phyloP scores from a whole-genome alignment of 2,888 invertebrate genomes.

The Volucella inflata region DNA sequence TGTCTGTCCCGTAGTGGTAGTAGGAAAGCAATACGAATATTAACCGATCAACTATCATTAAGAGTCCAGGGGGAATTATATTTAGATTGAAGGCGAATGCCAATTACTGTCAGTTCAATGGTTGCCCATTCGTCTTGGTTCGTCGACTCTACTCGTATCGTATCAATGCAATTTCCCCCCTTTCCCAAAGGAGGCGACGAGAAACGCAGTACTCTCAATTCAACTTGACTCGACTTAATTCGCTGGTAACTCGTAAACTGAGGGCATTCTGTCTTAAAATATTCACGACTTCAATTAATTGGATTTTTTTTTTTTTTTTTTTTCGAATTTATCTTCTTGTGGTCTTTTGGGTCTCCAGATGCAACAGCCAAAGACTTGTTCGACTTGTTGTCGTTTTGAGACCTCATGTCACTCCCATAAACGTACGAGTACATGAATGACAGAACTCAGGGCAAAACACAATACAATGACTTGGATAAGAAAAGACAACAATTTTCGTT shows the following conservation, averaged over 20 bases:
- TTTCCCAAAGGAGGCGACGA: neutral
- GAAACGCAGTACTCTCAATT: neutral
- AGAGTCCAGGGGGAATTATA: slow-evolving; percentile 49
- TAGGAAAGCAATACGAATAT: neutral
- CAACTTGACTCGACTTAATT: no score
- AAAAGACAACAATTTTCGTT: slow-evolving; percentile 11
- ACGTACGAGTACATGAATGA: no score
- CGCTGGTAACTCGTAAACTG: neutral
- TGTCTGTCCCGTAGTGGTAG: no score
- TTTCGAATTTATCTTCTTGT: no score
- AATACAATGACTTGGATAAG: slow-evolving; percentile 20
- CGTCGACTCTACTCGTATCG: slow-evolving; percentile 49
- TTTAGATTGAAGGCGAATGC: slow-evolving; percentile 64
- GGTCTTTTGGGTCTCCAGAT: no score
- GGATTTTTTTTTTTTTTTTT: neutral
- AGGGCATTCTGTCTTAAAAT: slow-evolving; percentile 21
- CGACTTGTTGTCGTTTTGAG: slow-evolving; percentile 9
- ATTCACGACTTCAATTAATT: slow-evolving; percentile 51
- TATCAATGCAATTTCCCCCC: slow-evolving; percentile 44
- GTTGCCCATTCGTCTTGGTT: slow-evolving; percentile 48
- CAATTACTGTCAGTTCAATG: slow-evolving; percentile 60
- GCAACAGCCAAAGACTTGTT: neutral
- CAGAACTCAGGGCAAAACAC: no score
- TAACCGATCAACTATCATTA: slow-evolving; percentile 48
- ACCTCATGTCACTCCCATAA: slow-evolving; percentile 17